Evolutionary conservation across 2,797 vertebrate genomes (phyloP).

Genomic region (Acipenser oxyrinchus): DNA sequence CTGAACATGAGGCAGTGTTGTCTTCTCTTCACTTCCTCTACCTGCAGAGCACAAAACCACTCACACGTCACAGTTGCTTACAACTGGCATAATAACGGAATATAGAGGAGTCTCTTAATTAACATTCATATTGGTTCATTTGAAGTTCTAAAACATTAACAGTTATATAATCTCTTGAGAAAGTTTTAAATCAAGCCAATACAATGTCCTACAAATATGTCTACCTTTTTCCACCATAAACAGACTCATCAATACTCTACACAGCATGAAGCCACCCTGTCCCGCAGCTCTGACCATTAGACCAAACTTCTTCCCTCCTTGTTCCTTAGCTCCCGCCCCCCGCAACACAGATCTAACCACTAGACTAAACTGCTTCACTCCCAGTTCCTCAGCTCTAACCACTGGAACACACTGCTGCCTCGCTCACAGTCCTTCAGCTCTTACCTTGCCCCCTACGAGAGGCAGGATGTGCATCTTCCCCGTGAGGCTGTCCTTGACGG

Average conservation of each 20-base stretch:
- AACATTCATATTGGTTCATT: no score
- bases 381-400: background rate
- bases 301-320: no score
- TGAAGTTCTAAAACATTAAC: no score
- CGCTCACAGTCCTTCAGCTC: slow-evolving; percentile 19
- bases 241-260: no score
- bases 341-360: slow-evolving; percentile 1
- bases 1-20: slow-evolving; percentile 85
- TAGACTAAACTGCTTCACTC: background rate
- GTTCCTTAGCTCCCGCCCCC: background rate
- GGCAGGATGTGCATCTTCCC: slow-evolving; percentile 96
- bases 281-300: no score
- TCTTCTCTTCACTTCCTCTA: slow-evolving; percentile 84
- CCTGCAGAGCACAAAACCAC: slow-evolving; percentile 41
- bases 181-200: no score
- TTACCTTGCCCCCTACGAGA: slow-evolving; percentile 90
- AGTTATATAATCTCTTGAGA: background rate
- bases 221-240: no score
- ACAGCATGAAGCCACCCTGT: no score
- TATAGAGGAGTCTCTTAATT: no score
- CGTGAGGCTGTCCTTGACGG: slow-evolving; percentile 87
- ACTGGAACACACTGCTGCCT: background rate
- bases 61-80: no score
- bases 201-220: no score
- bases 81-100: no score